These are phyloP conservation scores for Zosterops borbonicus DNA, from an alignment of 2,113 vertebrate species.

Conservation along the genomic window DNA sequence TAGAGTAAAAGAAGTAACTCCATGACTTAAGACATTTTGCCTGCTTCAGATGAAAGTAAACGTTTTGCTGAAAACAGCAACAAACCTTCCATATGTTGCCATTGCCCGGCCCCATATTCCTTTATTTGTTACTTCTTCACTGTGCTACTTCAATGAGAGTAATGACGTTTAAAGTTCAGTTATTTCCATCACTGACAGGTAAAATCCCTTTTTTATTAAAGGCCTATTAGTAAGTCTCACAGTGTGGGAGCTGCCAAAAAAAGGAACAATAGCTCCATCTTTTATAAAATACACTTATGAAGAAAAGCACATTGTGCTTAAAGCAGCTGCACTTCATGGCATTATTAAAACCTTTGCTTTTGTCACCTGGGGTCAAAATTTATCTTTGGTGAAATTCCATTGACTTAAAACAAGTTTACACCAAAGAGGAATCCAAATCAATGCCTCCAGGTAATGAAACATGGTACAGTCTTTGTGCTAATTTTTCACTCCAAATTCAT, in stretches of 20 bases:
- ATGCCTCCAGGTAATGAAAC: not conserved
- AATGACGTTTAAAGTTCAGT: not conserved
- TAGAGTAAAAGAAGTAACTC: not conserved
- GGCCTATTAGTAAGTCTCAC: not conserved
- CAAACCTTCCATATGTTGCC: not conserved
- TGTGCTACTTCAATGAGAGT: not conserved
- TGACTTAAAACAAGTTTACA: slow-evolving; percentile 10
- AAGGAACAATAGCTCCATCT: slow-evolving; percentile 2
- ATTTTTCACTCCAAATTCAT: not conserved
- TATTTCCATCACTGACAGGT: not conserved
- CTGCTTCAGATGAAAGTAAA: not conserved
- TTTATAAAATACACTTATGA: not conserved
- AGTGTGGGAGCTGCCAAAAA: not conserved
- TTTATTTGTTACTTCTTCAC: not conserved
- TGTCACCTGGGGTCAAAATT: slow-evolving; percentile 13
- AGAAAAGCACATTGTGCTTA: not conserved
- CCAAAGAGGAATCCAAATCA: not conserved
- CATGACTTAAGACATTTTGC: not conserved
- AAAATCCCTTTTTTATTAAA: slow-evolving; percentile 31
- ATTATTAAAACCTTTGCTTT: not conserved
- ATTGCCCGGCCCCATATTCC: not conserved
- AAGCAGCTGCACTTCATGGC: not conserved
- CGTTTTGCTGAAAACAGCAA: not conserved
- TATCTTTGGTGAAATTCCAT: not conserved
- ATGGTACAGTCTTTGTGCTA: not conserved